Percentiles rank a stretch among this genome's conserved stretches.
Evolutionary conservation across 2,888 invertebrate genomes (phyloP).

Genomic region (Perizoma flavofasciatum): DNA sequence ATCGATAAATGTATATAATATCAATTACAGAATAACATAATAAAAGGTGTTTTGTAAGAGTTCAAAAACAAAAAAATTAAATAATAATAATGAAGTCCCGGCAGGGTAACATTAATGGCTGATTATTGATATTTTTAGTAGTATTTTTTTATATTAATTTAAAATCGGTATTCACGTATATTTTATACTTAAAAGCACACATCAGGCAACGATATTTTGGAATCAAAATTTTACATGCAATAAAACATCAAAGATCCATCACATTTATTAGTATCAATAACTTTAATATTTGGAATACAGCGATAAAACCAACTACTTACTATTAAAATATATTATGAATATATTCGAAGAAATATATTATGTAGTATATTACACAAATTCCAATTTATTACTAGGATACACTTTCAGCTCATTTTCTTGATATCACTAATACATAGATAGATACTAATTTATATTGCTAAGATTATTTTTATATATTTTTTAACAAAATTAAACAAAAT

Average conservation of each 20-base stretch:
- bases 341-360: constrained; percentile 40
- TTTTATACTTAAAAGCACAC: constrained; percentile 30
- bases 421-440: constrained; percentile 37
- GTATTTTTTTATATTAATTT: too few relatives aligned
- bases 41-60: too few relatives aligned
- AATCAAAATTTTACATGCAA: constrained; percentile 49
- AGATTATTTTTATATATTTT: constrained; percentile 11
- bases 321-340: constrained; percentile 35
- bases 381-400: constrained; percentile 75
- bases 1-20: too few relatives aligned
- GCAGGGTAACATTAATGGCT: too few relatives aligned
- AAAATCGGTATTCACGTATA: constrained; percentile 13
- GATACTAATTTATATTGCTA: constrained; percentile 14
- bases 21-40: too few relatives aligned
- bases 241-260: constrained; percentile 66
- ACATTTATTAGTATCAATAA: constrained; percentile 47
- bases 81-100: too few relatives aligned
- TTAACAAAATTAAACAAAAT: constrained; percentile 16
- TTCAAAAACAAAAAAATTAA: too few relatives aligned
- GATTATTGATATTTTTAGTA: too few relatives aligned
- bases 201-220: constrained; percentile 18
- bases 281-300: constrained; percentile 37
- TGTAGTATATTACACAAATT: constrained; percentile 59
- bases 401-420: constrained; percentile 62
- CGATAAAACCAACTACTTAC: constrained; percentile 42